Conservation (phyloP, 1,140 invertebrate genomes). For the Papilio glaucus region DNA sequence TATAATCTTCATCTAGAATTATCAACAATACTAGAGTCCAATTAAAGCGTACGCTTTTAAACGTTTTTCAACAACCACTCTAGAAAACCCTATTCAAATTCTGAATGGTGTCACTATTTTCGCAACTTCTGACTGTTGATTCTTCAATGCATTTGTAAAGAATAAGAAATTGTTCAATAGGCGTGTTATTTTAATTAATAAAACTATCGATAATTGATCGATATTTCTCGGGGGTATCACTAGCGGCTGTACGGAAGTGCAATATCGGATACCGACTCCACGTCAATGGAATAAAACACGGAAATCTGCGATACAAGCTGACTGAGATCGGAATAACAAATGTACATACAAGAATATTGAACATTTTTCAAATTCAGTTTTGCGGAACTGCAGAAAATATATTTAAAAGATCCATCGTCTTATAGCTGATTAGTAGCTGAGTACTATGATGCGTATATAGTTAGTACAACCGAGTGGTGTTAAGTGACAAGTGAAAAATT, state of each 20-base stretch:
- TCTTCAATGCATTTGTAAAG: too few species aligned
- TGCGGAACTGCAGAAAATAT: conserved; percentile 2
- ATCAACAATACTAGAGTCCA: too few species aligned
- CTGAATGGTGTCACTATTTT: too few species aligned
- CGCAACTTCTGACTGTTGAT: too few species aligned
- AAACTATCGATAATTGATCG: conserved; percentile 41
- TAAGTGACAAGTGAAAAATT: background rate
- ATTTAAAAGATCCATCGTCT: background rate
- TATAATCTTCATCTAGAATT: too few species aligned
- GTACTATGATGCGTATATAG: too few species aligned
- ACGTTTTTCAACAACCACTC: too few species aligned
- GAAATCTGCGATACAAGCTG: conserved; percentile 49
- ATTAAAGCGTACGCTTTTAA: too few species aligned
- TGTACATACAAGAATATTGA: background rate
- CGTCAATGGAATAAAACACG: conserved; percentile 65
- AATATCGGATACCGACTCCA: conserved; percentile 67
- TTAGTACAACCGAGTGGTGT: background rate
- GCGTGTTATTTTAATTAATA: background rate
- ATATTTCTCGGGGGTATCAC: conserved; percentile 42
- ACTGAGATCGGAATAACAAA: conserved; percentile 41
- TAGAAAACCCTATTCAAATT: too few species aligned
- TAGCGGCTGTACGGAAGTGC: conserved; percentile 52
- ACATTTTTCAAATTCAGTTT: conserved; percentile 32
- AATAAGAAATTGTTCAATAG: too few species aligned
- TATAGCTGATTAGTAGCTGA: background rate